A percentile compares a stretch with the other conserved stretches of the same genome.
Evolutionary conservation across 2,888 invertebrate species (phyloP).

Genomic region (Heliothis peltigera): DNA sequence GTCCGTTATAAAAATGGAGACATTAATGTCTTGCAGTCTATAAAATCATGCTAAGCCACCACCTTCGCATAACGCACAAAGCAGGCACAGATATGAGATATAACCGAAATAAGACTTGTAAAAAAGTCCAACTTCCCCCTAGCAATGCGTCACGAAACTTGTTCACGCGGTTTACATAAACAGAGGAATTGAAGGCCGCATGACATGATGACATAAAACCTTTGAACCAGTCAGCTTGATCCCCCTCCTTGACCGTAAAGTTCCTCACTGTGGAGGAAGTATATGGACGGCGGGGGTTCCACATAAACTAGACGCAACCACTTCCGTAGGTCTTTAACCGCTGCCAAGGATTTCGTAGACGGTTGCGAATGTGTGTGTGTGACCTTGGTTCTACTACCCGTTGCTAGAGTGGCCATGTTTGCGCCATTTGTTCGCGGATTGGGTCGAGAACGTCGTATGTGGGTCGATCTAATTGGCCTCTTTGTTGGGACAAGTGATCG

Average conservation of each 20-base stretch:
- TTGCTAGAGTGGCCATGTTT: slow-evolving; percentile 70
- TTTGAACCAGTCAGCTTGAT: slow-evolving; percentile 64
- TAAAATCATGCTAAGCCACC: slow-evolving; percentile 40
- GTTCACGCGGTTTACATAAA: slow-evolving; percentile 80
- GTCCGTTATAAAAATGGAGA: slow-evolving; percentile 30
- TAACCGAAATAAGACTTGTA: slow-evolving; percentile 48
- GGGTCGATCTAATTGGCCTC: slow-evolving; percentile 49
- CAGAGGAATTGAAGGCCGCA: slow-evolving; percentile 79
- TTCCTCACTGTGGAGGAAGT: slow-evolving; percentile 63
- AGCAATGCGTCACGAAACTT: slow-evolving; percentile 66
- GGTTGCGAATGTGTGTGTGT: slow-evolving; percentile 75
- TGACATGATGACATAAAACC: slow-evolving; percentile 83
- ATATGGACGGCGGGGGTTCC: slow-evolving; percentile 73
- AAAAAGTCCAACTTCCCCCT: slow-evolving; percentile 62
- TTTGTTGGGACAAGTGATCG: slow-evolving; percentile 34
- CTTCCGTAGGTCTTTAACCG: slow-evolving; percentile 87
- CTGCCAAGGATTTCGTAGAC: slow-evolving; percentile 83
- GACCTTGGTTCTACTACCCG: slow-evolving; percentile 86
- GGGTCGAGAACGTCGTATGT: slow-evolving; percentile 40
- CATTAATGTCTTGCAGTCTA: slow-evolving; percentile 19
- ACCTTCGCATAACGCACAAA: slow-evolving; percentile 40
- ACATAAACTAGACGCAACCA: slow-evolving; percentile 70
- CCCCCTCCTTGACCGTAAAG: slow-evolving; percentile 58
- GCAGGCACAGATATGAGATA: slow-evolving; percentile 32
- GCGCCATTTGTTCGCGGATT: slow-evolving; percentile 53